Conservation (phyloP, 2,797 vertebrate species). For the Oreortyx pictus region DNA sequence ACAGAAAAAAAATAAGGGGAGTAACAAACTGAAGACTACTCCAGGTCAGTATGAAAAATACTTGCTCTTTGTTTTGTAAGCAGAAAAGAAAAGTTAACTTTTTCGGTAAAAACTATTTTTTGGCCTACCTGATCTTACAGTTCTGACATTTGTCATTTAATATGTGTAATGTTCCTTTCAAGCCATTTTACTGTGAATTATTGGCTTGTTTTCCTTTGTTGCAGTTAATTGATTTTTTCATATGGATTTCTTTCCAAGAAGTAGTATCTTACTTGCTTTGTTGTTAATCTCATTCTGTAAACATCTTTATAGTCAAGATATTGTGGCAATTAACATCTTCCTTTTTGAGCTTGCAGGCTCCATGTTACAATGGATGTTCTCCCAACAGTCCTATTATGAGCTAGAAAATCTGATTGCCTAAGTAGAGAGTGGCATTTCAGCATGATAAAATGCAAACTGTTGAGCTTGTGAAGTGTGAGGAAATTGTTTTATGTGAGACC, state of each 20-base stretch:
- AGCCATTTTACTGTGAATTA: neutral
- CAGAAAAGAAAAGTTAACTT: neutral
- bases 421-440: constrained; percentile 7
- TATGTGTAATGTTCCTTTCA: neutral
- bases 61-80: neutral
- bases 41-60: neutral
- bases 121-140: neutral
- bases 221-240: constrained; percentile 22
- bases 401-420: neutral
- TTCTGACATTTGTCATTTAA: neutral
- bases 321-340: constrained; percentile 12
- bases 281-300: constrained; percentile 59
- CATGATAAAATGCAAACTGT: neutral
- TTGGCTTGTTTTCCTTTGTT: constrained; percentile 37
- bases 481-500: neutral
- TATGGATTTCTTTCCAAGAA: constrained; percentile 36
- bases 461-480: constrained; percentile 24
- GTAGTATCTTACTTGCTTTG: neutral
- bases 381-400: constrained; percentile 32
- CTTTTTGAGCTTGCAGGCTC: neutral
- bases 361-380: constrained; percentile 22
- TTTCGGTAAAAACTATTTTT: neutral
- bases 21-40: neutral
- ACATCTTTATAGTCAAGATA: constrained; percentile 17
- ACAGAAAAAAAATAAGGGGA: neutral